Evolutionary conservation across 2,888 invertebrate genomes (phyloP).

Genomic region (Polyploca ridens): DNA sequence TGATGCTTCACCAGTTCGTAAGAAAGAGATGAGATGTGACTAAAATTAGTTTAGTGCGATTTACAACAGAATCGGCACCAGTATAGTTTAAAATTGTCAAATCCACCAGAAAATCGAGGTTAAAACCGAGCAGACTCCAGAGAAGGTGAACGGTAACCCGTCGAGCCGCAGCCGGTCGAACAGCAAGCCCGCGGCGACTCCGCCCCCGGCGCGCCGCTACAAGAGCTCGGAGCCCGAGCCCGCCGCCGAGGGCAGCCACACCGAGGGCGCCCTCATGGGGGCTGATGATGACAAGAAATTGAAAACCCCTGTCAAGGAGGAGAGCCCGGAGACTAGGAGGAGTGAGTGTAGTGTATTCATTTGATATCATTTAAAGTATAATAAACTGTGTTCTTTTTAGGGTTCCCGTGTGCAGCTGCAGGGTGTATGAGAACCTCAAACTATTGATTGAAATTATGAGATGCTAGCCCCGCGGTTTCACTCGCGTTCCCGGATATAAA

Average conservation of each 20-base stretch:
- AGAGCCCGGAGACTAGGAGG: slow-evolving; percentile 65
- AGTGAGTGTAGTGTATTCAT: slow-evolving; percentile 43
- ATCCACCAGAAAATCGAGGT: slow-evolving; percentile 78
- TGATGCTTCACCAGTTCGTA: too few relatives aligned
- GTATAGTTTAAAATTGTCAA: too few relatives aligned
- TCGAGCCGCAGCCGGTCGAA: slow-evolving; percentile 59
- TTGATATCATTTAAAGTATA: not conserved
- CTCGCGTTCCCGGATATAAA: too few relatives aligned
- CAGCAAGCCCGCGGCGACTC: slow-evolving; percentile 64
- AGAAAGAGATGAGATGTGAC: too few relatives aligned
- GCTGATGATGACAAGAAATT: slow-evolving; percentile 46
- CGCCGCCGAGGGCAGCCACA: slow-evolving; percentile 67
- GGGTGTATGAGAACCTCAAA: too few relatives aligned
- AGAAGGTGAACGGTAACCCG: slow-evolving; percentile 53
- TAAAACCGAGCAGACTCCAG: slow-evolving; percentile 74
- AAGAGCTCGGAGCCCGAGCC: slow-evolving; percentile 71
- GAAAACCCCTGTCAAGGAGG: slow-evolving; percentile 62
- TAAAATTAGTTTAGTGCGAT: too few relatives aligned
- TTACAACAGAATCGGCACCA: too few relatives aligned
- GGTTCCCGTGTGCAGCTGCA: too few relatives aligned
- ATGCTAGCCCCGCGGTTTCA: too few relatives aligned
- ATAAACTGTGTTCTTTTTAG: too few relatives aligned
- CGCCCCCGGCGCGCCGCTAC: slow-evolving; percentile 68
- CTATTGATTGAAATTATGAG: too few relatives aligned
- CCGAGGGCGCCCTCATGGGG: slow-evolving; percentile 64